Evolutionary conservation across 2,113 vertebrate genomes (phyloP), one percentile per base, ranked within the genome.

Genomic region (Nycticryphes semicollaris): DNA sequence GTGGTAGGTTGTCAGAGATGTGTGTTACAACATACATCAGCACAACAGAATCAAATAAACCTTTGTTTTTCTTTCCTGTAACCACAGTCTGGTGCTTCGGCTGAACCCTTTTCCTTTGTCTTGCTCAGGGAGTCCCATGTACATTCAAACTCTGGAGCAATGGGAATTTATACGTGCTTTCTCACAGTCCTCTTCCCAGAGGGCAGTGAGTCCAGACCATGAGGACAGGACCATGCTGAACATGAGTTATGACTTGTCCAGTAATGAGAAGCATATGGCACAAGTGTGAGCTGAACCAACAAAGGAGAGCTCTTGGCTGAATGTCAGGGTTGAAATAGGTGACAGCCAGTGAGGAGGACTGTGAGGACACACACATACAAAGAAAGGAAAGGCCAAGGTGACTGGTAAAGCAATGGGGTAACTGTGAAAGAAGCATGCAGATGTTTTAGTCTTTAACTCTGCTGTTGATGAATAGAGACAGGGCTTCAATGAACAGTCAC

Each of bases 211-310:
- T 24, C 53, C 57, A 73, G 43, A 19, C 14, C 10, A 14, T 41
- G 11, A 50, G 21, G 9, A 14, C 21, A 50, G 23, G 57, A 51
- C 35, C 19, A 3, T 4, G 25, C 14, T 53, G 33, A 77, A 62
- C 33, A 48, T 1, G 2, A 53, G 30, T 3, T 30, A 48, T 2
- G 10, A 51, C 12, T 62, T 62, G 10, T 7, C 39, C 1, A 2
- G 14, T n/a, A 31, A 62, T 57, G 21, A 67, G 59, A 66, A 91
- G 4, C 28, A 67, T 37, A 62, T 7, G 6, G 39, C 24, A 41
- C 16, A 41, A 77, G 31, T 14, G 15, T 62, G 48, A 83, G 21
- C 10, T 76, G 30, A 56, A 57, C 11, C 24, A 82, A 20, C 19
- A 39, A 63, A 66, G 33, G 37, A 94, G 10, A 80, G 3, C 7